phyloP scores from a whole-genome alignment of 2,888 invertebrate genomes.

The Cyaniris semiargus region DNA sequence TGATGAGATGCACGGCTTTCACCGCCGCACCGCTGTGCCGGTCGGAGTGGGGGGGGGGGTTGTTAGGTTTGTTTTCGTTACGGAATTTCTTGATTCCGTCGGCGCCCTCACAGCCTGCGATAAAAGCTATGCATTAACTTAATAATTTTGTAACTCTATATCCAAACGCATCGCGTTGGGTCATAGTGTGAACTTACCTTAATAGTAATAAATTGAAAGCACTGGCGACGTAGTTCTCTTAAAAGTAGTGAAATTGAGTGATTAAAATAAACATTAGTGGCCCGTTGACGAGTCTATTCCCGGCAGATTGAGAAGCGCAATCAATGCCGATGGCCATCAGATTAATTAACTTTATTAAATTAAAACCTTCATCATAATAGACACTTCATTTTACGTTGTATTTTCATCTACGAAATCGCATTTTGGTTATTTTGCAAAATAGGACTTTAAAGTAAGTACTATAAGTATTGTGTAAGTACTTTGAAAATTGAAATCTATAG shows the following conservation, averaged over 20 bases:
- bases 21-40: too few species aligned
- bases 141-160: too few species aligned
- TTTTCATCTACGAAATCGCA: background rate
- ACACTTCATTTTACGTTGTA: background rate
- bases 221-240: background rate
- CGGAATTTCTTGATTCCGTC: too few species aligned
- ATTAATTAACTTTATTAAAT: constrained; percentile 13
- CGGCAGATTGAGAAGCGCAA: constrained; percentile 5
- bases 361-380: constrained; percentile 4
- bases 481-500: background rate
- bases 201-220: background rate
- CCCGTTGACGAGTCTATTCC: background rate
- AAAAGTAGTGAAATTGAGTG: background rate
- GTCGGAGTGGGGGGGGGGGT: too few species aligned
- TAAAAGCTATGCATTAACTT: too few species aligned
- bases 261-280: background rate
- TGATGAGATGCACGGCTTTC: too few species aligned
- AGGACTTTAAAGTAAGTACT: background rate
- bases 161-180: background rate
- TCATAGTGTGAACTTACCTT: background rate
- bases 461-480: background rate
- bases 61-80: too few species aligned
- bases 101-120: too few species aligned
- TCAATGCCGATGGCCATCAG: background rate
- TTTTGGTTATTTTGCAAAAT: background rate